Evolutionary conservation across 2,113 vertebrate species (phyloP).

Genomic region (Rissa tridactyla): DNA sequence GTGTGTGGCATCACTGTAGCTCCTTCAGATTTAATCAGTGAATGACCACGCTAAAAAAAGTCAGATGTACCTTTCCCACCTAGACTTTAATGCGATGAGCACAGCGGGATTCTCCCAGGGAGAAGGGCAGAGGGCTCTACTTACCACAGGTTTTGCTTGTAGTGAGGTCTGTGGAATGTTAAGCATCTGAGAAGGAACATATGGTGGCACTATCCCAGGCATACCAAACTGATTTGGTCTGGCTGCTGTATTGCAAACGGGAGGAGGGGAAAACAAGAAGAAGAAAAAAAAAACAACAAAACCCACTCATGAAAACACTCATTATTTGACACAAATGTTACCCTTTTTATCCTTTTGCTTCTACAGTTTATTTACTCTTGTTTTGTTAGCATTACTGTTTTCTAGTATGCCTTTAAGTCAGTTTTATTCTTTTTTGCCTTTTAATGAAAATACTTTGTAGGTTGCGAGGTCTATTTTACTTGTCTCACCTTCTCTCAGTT

Average conservation of each 20-base stretch:
- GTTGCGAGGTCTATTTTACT: background rate
- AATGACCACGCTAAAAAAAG: background rate
- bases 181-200: slow-evolving; percentile 83
- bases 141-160: slow-evolving; percentile 85
- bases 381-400: background rate
- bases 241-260: slow-evolving; percentile 69
- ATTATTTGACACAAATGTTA: background rate
- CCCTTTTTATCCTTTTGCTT: background rate
- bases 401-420: background rate
- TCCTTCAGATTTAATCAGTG: background rate
- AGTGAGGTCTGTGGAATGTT: slow-evolving; percentile 88
- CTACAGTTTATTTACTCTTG: background rate
- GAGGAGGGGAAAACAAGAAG: background rate
- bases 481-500: background rate
- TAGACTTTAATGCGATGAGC: background rate
- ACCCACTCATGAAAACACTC: background rate
- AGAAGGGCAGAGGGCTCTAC: background rate
- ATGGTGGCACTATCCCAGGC: slow-evolving; percentile 83
- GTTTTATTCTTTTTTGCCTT: background rate
- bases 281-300: no score
- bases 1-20: background rate
- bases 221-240: slow-evolving; percentile 87
- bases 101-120: background rate
- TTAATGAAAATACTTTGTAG: background rate
- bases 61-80: background rate